Conservation (phyloP, 2,113 vertebrate genomes). For the Himantopus leucocephalus region DNA sequence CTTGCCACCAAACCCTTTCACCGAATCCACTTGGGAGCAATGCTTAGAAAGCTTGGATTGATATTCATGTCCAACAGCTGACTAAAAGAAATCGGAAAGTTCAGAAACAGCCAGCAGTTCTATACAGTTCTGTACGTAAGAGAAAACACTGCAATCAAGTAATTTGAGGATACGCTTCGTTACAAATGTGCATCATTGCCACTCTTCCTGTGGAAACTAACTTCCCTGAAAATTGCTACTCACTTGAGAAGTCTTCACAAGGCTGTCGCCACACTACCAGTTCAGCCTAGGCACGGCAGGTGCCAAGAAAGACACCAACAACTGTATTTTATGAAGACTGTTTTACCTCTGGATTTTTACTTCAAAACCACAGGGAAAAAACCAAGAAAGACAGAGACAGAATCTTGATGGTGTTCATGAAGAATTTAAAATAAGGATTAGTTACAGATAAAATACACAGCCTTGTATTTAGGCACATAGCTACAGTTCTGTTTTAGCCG, state of each 20-base stretch:
- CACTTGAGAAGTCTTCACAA: background rate
- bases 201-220: background rate
- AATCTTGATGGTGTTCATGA: background rate
- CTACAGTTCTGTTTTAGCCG: background rate
- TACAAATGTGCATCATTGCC: background rate
- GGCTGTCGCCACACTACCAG: background rate
- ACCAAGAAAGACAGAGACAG: background rate
- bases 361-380: background rate
- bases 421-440: background rate
- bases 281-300: background rate
- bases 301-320: background rate
- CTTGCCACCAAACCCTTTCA: constrained; percentile 94
- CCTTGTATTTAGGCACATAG: background rate
- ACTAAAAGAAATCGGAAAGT: constrained; percentile 72
- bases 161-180: background rate
- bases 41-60: constrained; percentile 90
- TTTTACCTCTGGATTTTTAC: background rate
- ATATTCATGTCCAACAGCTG: constrained; percentile 94
- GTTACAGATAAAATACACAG: background rate
- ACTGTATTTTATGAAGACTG: background rate
- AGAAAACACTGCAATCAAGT: background rate
- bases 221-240: background rate
- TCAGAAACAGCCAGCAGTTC: background rate
- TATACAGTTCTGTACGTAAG: background rate
- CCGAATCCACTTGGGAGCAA: constrained; percentile 92